A percentile compares a stretch with the other conserved stretches of the same genome.
These are phyloP conservation scores for Fundulus diaphanus DNA, from an alignment of 2,797 vertebrate genomes.

Conservation along the genomic window DNA sequence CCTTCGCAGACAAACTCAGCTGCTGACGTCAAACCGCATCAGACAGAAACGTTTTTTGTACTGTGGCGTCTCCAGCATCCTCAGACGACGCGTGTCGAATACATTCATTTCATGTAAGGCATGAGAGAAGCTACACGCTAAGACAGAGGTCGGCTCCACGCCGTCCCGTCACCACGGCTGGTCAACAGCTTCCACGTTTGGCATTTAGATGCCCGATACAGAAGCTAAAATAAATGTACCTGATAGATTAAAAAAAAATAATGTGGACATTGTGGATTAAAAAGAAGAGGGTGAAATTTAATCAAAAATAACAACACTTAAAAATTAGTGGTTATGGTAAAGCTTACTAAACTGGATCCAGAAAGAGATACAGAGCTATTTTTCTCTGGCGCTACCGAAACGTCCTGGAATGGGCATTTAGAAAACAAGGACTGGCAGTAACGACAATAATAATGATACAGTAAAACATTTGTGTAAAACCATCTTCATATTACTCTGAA, in stretches of 20 bases:
- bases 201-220: background rate
- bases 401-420: conserved; percentile 20
- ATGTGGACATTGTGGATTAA: background rate
- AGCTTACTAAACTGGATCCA: conserved; percentile 11
- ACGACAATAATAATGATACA: no score
- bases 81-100: conserved; percentile 37
- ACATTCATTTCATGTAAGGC: conserved; percentile 74
- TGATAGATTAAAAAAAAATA: background rate
- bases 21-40: conserved; percentile 2
- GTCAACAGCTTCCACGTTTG: conserved; percentile 6
- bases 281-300: background rate
- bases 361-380: background rate
- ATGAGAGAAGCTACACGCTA: conserved; percentile 49
- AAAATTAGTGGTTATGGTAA: conserved; percentile 20
- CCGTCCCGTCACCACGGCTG: background rate
- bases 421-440: conserved; percentile 5
- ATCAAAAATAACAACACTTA: conserved; percentile 16
- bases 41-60: conserved; percentile 1
- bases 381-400: background rate
- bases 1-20: background rate
- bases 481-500: conserved; percentile 18
- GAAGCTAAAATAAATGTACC: background rate
- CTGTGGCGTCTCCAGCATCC: conserved; percentile 42
- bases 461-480: conserved; percentile 34
- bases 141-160: conserved; percentile 8